These are phyloP conservation scores for Pocillopora verrucosa DNA, from an alignment of 64 coral and sea anemone species.

Conservation along the genomic window DNA sequence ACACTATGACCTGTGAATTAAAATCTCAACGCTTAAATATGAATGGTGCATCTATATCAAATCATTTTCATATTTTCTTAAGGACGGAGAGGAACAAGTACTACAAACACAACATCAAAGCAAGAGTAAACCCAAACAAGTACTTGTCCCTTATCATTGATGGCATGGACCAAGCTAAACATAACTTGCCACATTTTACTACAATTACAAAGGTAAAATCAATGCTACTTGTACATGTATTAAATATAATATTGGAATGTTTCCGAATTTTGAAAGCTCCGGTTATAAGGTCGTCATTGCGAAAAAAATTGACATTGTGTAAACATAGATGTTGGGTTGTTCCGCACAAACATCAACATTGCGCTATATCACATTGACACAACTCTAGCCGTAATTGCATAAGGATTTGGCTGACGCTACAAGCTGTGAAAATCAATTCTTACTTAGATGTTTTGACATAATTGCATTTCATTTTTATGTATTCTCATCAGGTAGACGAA, in stretches of 20 bases:
- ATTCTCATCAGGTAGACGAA: constrained; percentile 1
- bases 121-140: not conserved
- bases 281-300: no score
- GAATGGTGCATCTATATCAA: not conserved
- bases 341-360: no score
- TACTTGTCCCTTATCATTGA: not conserved
- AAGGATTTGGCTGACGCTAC: no score
- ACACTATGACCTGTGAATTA: not conserved
- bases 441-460: not conserved
- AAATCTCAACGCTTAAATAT: not conserved
- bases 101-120: not conserved
- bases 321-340: no score
- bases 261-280: no score
- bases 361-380: no score
- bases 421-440: no score
- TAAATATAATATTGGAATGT: not conserved
- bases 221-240: no score
- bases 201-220: not conserved
- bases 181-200: not conserved
- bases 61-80: not conserved
- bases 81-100: constrained; percentile 5
- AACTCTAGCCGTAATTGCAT: not conserved
- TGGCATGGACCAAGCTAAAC: not conserved
- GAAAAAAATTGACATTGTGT: no score
- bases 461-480: not conserved